A percentile compares a stretch with the other conserved stretches of the same genome.
phyloP scores from a whole-genome alignment of 1,140 invertebrate species.

The Drosophila hydei region DNA sequence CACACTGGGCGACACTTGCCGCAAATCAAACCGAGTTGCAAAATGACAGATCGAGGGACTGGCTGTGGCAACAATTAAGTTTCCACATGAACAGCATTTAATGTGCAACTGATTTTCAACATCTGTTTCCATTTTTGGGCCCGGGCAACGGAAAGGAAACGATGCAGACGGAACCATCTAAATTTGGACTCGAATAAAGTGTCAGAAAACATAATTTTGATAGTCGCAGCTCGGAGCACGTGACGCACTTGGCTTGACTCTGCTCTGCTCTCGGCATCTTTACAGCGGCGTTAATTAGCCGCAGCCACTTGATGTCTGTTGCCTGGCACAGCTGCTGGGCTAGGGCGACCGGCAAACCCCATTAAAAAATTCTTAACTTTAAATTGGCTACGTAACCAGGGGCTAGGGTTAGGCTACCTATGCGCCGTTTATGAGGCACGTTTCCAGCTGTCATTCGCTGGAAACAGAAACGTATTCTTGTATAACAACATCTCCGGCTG shows the following conservation, averaged over 20 bases:
- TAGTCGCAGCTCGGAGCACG: conserved; percentile 45
- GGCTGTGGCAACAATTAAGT: conserved; percentile 78
- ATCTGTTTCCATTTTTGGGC: conserved; percentile 81
- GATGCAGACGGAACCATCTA: conserved; percentile 68
- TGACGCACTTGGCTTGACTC: conserved; percentile 37
- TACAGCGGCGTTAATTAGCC: conserved; percentile 77
- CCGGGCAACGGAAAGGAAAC: conserved; percentile 68
- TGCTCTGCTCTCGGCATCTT: conserved; percentile 23
- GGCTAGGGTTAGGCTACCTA: conserved; percentile 34
- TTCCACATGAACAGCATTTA: conserved; percentile 81
- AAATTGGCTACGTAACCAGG: conserved; percentile 59
- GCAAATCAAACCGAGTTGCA: conserved; percentile 47
- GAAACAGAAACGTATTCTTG: conserved; percentile 3
- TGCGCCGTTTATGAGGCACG: conserved; percentile 25
- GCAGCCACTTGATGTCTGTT: conserved; percentile 72
- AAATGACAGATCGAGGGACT: conserved; percentile 58
- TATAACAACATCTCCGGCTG: conserved; percentile 22
- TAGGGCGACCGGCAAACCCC: background rate
- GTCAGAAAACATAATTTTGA: conserved; percentile 67
- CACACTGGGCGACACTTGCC: conserved; percentile 42
- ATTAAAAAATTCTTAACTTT: conserved; percentile 39
- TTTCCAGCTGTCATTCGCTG: conserved; percentile 33
- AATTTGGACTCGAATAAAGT: conserved; percentile 70
- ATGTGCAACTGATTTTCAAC: conserved; percentile 83
- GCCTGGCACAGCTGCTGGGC: conserved; percentile 24